A percentile compares a stretch with the other conserved stretches of the same genome.
Evolutionary conservation across 2,888 invertebrate species (phyloP).

Genomic region (Chrysolina americana): DNA sequence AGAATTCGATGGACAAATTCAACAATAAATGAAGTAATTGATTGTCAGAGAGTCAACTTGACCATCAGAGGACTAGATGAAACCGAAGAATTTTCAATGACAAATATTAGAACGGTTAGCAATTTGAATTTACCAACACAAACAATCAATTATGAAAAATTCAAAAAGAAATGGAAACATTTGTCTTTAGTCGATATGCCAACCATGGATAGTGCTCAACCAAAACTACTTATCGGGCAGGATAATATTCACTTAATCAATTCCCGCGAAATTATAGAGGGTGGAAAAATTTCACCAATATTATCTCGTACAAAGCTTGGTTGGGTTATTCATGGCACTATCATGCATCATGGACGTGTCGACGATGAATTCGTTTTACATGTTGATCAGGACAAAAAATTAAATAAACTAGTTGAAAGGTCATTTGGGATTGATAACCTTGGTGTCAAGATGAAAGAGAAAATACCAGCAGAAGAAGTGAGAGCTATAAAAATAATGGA

Average conservation of each 20-base stretch:
- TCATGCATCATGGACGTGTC: neutral
- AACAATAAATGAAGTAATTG: no score
- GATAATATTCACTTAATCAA: neutral
- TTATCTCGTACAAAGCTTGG: neutral
- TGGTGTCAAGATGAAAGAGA: neutral
- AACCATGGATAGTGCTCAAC: neutral
- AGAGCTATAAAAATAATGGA: neutral
- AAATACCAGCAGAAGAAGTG: neutral
- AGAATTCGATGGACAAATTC: no score
- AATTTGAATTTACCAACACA: slow-evolving; percentile 1
- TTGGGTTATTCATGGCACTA: slow-evolving; percentile 1
- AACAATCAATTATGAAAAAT: neutral
- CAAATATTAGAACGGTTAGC: neutral
- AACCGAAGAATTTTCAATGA: neutral
- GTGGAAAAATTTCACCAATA: neutral
- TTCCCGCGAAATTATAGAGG: neutral
- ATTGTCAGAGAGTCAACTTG: no score
- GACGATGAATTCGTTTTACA: neutral
- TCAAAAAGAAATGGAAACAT: neutral
- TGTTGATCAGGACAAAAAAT: neutral
- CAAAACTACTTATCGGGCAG: neutral
- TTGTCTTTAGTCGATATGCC: neutral
- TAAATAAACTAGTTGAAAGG: neutral
- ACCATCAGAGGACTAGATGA: no score
- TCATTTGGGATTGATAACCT: neutral